Evolutionary conservation across 2,888 invertebrate genomes (phyloP).

Genomic region (Tetropium fuscum): DNA sequence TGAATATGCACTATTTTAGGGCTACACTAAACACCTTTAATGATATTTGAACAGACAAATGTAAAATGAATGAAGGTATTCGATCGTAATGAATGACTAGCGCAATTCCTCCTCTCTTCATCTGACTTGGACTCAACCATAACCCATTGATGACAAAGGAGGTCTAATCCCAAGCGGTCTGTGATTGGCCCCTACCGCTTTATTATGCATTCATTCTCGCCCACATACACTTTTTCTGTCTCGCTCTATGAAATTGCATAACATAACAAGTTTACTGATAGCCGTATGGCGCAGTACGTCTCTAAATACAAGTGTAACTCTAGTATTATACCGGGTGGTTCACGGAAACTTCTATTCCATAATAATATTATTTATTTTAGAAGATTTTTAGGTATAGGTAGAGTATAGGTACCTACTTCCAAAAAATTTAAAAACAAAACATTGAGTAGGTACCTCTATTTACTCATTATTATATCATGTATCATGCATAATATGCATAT

Average conservation of each 20-base stretch:
- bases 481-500: too few relatives aligned
- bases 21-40: background rate
- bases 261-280: conserved; percentile 42
- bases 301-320: conserved; percentile 32
- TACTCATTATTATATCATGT: too few relatives aligned
- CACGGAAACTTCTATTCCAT: conserved; percentile 18
- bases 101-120: conserved; percentile 55
- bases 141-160: conserved; percentile 80
- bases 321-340: conserved; percentile 30
- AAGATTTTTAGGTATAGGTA: too few relatives aligned
- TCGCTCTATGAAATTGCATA: conserved; percentile 61
- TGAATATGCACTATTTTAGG: conserved; percentile 26
- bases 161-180: conserved; percentile 65
- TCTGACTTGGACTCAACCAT: conserved; percentile 72
- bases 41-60: background rate
- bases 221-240: conserved; percentile 50
- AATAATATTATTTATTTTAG: too few relatives aligned
- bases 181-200: conserved; percentile 70
- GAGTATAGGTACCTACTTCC: too few relatives aligned
- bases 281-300: conserved; percentile 40
- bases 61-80: background rate
- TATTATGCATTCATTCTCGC: conserved; percentile 62
- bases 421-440: too few relatives aligned
- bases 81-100: background rate
- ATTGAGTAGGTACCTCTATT: too few relatives aligned